Conservation (phyloP, 2,888 invertebrate species). For the Campaea margaritaria region DNA sequence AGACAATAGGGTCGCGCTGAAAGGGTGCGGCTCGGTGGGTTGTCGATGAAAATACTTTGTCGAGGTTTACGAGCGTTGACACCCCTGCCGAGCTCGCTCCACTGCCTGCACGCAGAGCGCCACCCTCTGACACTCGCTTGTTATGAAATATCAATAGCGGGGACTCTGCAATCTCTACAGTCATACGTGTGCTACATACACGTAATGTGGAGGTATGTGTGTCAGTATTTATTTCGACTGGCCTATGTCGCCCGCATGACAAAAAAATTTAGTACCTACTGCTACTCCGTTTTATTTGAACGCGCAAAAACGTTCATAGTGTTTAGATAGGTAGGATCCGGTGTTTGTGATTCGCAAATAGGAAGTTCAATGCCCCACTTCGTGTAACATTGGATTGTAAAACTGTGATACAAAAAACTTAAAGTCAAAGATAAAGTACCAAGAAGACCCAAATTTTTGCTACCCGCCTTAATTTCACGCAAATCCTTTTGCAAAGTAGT, state of each 20-base stretch:
- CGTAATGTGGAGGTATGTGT: constrained; percentile 18
- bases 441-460: background rate
- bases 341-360: background rate
- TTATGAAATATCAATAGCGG: constrained; percentile 73
- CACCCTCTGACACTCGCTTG: constrained; percentile 64
- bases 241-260: background rate
- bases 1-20: constrained; percentile 74
- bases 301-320: background rate
- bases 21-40: constrained; percentile 59
- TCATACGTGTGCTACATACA: constrained; percentile 6
- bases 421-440: no score
- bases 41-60: constrained; percentile 79
- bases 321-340: background rate
- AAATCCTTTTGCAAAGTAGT: constrained; percentile 28
- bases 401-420: no score
- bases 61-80: constrained; percentile 74
- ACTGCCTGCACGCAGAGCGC: constrained; percentile 58
- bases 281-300: no score
- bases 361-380: no score
- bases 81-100: constrained; percentile 62
- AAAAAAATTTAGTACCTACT: no score
- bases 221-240: constrained; percentile 13
- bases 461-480: constrained; percentile 25
- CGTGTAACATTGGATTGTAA: no score
- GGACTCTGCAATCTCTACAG: constrained; percentile 48